Percentiles rank a stretch among this genome's conserved stretches.
Conservation (phyloP, 2,797 vertebrate species). For the Streptopelia turtur region DNA sequence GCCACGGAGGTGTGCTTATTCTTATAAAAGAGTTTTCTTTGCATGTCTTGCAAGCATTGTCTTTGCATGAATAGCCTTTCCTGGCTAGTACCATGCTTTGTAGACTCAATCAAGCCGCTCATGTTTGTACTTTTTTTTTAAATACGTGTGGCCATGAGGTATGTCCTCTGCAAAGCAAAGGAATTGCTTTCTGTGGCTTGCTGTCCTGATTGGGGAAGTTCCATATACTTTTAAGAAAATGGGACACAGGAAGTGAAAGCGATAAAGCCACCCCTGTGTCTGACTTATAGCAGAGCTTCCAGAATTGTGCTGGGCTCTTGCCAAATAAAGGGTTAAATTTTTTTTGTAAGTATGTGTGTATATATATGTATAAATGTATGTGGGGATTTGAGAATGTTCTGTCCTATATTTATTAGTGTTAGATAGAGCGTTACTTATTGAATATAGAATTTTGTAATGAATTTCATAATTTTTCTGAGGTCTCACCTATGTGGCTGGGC, state of each 20-base stretch:
- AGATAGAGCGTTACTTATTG: background rate
- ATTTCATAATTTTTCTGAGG: background rate
- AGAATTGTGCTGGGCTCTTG: background rate
- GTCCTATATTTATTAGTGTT: background rate
- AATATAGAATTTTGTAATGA: background rate
- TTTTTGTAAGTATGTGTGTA: background rate
- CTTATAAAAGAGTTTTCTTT: background rate
- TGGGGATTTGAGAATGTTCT: background rate
- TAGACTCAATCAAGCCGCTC: background rate
- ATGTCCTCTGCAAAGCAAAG: background rate
- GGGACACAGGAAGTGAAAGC: too few relatives aligned
- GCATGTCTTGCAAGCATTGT: background rate
- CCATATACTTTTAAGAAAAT: background rate
- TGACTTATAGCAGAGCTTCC: background rate
- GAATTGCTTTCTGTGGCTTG: background rate
- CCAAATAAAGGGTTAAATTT: background rate
- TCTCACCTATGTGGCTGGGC: accelerated
- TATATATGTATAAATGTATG: background rate
- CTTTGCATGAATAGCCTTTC: background rate
- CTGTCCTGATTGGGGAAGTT: background rate
- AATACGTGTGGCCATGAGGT: background rate
- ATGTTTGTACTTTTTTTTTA: background rate
- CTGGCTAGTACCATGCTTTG: background rate
- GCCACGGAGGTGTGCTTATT: background rate
- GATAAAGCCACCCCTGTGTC: background rate